Base-by-base conservation (phyloP, 2,888 invertebrate species). In the Callyntrura sp. region DNA sequence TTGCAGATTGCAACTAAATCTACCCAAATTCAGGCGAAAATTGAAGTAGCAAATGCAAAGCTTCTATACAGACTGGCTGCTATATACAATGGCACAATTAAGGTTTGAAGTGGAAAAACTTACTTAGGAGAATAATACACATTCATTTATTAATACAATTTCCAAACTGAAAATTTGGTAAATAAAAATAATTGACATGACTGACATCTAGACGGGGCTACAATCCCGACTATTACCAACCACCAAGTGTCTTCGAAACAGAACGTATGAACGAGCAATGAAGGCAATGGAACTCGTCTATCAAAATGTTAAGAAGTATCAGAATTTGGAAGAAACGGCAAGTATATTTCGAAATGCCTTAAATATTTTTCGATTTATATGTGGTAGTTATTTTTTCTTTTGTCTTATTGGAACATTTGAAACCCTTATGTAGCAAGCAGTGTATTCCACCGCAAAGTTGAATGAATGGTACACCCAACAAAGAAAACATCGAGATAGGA, bases 401-500 rank as follows among this genome's bases (percentile, higher is more conserved):
- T 17, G 51, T 14, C 9, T 51, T 51, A 51, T 51, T 6, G 5
- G 51, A 51, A 9, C 35, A 65, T 0, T 65, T 43, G 68, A 25
- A 14, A 11, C 35, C 8, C 1, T n/a, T n/a, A n/a, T 57, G 20
- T 35, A 90, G 90, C 85, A 85, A 28, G 14, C 88, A 12, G 11
- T 62, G 0, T 85, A 85, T 12, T 88, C 90, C 4, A 70, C 11
- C 8, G 25, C 62, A 43, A 55, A 81, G 14, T 2, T 70, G 28
- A 43, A 62, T 1, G 55, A 85, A n/a, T 90, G 90, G 90, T 84
- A 88, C 62, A 35, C 20, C 14, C 6, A 90, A 60, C 83, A 78
- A 48, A 25, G 25, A 48, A 81, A 88, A 6, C 43, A 43, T 62
- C 65, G 28, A 20, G 76, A 84, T 43, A 82, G 70, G 20, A 90